phyloP scores from a whole-genome alignment of 2,797 vertebrate species.

The Acanthopagrus latus region DNA sequence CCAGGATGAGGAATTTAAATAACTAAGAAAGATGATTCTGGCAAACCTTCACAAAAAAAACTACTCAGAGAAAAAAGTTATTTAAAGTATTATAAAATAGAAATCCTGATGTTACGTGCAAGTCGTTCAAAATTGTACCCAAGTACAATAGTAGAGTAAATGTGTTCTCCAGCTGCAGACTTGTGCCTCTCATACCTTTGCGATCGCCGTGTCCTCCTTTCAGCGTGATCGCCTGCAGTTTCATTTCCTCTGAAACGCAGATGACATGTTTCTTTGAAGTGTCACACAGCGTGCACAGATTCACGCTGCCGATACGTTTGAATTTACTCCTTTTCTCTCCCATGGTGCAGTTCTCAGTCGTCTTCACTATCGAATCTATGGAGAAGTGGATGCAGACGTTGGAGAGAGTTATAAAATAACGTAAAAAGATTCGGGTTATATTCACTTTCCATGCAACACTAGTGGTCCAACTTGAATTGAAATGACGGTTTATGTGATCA shows the following conservation, averaged over 20 bases:
- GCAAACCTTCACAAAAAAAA: no score
- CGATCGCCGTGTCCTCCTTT: constrained; percentile 23
- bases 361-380: constrained; percentile 15
- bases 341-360: accelerated
- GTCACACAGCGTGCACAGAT: constrained; percentile 49
- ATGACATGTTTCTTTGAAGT: constrained; percentile 47
- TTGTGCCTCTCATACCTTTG: constrained; percentile 62
- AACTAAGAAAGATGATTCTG: no score
- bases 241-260: accelerated
- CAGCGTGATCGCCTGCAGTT: constrained; percentile 69
- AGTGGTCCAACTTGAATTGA: no score
- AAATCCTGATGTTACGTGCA: no score
- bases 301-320: neutral
- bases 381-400: neutral
- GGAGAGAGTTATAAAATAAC: no score
- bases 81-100: no score
- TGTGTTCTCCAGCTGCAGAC: neutral
- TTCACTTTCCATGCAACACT: no score
- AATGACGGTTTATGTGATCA: no score
- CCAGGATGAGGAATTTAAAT: no score
- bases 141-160: neutral
- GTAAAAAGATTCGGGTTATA: no score
- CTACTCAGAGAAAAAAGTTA: no score
- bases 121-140: no score
- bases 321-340: neutral